Evolutionary conservation across 2,888 invertebrate species (phyloP).

Genomic region (Orthosia gothica): DNA sequence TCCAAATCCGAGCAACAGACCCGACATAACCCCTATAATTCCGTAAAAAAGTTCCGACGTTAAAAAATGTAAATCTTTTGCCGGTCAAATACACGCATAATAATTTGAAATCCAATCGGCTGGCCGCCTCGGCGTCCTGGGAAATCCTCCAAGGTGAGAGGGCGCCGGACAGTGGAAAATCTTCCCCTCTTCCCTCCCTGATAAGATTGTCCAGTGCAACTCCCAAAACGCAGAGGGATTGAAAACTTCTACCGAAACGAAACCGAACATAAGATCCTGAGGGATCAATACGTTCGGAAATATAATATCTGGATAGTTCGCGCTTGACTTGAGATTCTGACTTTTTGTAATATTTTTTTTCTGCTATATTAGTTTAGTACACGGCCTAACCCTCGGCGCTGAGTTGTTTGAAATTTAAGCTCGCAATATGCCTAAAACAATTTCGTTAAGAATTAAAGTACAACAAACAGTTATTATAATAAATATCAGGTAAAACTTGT

Average conservation of each 20-base stretch:
- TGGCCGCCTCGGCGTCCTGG: slow-evolving; percentile 80
- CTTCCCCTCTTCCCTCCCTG: slow-evolving; percentile 85
- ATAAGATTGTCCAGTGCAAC: slow-evolving; percentile 91
- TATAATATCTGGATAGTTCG: slow-evolving; percentile 88
- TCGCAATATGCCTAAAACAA: slow-evolving; percentile 41
- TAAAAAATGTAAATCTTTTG: slow-evolving; percentile 81
- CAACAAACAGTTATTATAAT: slow-evolving; percentile 45
- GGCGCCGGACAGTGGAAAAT: slow-evolving; percentile 89
- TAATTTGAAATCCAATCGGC: slow-evolving; percentile 89
- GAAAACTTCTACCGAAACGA: slow-evolving; percentile 90
- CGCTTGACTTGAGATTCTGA: slow-evolving; percentile 80
- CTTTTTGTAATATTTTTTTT: slow-evolving; percentile 78
- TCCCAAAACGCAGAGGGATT: slow-evolving; percentile 91
- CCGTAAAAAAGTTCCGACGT: slow-evolving; percentile 63
- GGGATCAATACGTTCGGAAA: slow-evolving; percentile 90
- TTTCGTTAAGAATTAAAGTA: slow-evolving; percentile 42
- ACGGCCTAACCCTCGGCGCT: slow-evolving; percentile 60
- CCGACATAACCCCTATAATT: slow-evolving; percentile 72
- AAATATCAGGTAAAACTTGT: slow-evolving; percentile 47
- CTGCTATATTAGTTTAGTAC: slow-evolving; percentile 78
- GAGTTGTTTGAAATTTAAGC: slow-evolving; percentile 63
- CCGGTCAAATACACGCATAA: slow-evolving; percentile 85
- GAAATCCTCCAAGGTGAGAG: slow-evolving; percentile 89
- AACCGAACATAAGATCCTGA: slow-evolving; percentile 87
- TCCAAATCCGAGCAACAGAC: slow-evolving; percentile 69